Evolutionary conservation across 2,113 vertebrate genomes (phyloP).

Genomic region (Alligator mississippiensis): DNA sequence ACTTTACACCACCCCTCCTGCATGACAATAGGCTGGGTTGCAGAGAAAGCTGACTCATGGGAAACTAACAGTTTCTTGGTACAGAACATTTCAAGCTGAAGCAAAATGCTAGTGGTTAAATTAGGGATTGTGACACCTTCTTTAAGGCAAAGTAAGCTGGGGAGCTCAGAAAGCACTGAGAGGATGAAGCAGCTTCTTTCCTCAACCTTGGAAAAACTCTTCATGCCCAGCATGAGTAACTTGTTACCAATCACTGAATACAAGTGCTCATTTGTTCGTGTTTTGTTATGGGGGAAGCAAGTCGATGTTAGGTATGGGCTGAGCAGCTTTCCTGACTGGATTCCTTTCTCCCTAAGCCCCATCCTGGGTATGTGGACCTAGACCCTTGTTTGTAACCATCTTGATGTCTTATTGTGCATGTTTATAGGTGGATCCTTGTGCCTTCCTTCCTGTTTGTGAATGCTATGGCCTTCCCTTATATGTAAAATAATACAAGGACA

Average conservation of each 20-base stretch:
- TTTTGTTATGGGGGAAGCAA: background rate
- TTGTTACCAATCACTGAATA: background rate
- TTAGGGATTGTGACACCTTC: background rate
- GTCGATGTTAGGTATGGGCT: background rate
- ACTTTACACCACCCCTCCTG: background rate
- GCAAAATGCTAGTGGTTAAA: background rate
- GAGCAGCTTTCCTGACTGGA: background rate
- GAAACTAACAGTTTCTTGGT: background rate
- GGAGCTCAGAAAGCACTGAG: background rate
- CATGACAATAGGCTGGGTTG: background rate
- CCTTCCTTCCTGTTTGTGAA: background rate
- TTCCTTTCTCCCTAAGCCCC: background rate
- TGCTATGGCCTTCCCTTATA: background rate
- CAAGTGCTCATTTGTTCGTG: background rate
- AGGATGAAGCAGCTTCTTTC: background rate
- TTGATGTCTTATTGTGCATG: background rate
- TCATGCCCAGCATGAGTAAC: background rate
- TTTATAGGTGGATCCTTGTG: background rate
- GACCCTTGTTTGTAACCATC: background rate
- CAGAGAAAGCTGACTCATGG: background rate
- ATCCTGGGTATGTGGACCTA: no score
- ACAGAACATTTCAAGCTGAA: background rate
- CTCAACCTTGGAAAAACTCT: background rate
- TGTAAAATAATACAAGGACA: background rate
- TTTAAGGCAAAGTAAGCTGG: background rate